These are phyloP conservation scores for Scaptomyza flava DNA, from an alignment of 2,888 invertebrate species.

Conservation along the genomic window DNA sequence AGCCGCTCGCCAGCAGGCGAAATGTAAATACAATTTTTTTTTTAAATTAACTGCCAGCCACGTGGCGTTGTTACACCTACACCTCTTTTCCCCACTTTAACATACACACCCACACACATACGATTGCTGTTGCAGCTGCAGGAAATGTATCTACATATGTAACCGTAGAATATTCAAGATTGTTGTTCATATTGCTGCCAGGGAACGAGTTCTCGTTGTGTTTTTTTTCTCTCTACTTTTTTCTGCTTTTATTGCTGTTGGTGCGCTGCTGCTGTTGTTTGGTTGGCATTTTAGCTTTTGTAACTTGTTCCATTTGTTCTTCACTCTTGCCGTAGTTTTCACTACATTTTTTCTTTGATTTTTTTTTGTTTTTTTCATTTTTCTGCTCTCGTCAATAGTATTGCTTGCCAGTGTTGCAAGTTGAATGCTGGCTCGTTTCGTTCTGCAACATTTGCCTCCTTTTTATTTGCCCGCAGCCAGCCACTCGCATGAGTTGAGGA, in stretches of 20 bases:
- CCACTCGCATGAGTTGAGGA: slow-evolving; percentile 39
- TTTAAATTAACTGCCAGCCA: slow-evolving; percentile 74
- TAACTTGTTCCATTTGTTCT: slow-evolving; percentile 72
- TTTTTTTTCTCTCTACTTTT: slow-evolving; percentile 18
- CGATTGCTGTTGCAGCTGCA: slow-evolving; percentile 47
- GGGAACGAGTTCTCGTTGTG: slow-evolving; percentile 31
- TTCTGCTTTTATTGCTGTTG: slow-evolving; percentile 20
- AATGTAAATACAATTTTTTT: slow-evolving; percentile 70
- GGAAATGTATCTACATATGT: slow-evolving; percentile 77
- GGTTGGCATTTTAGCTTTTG: slow-evolving; percentile 74
- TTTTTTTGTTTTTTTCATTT: slow-evolving; percentile 32
- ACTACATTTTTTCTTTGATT: slow-evolving; percentile 26
- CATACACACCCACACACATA: not conserved
- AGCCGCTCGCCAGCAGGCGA: slow-evolving; percentile 63
- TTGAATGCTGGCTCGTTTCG: slow-evolving; percentile 19
- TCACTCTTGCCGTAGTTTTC: slow-evolving; percentile 65
- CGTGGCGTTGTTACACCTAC: slow-evolving; percentile 43
- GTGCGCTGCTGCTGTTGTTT: slow-evolving; percentile 45
- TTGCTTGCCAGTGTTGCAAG: slow-evolving; percentile 1
- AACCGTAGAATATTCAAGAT: slow-evolving; percentile 73
- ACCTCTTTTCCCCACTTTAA: not conserved
- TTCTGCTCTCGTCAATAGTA: slow-evolving; percentile 24
- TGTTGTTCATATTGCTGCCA: slow-evolving; percentile 72
- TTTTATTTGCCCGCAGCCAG: slow-evolving; percentile 54
- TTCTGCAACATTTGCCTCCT: slow-evolving; percentile 65